Percentiles rank a stretch among this genome's conserved stretches.
Evolutionary conservation across 2,888 invertebrate species (phyloP).

Genomic region (Meteorus cinctellus): DNA sequence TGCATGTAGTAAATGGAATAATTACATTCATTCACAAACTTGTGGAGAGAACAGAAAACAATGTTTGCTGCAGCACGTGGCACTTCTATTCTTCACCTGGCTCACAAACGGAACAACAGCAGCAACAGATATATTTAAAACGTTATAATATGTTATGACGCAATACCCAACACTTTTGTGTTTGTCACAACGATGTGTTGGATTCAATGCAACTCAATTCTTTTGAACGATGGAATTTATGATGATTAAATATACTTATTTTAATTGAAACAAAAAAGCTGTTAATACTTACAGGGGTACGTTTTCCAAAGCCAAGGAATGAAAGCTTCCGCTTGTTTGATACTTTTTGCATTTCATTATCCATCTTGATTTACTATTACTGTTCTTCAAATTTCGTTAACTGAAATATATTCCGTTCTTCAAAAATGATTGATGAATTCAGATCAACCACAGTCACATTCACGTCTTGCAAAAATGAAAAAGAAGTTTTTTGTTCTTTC

Average conservation of each 20-base stretch:
- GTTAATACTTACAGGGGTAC: slow-evolving; percentile 73
- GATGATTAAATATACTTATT: background rate
- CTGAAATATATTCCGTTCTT: background rate
- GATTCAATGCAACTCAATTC: background rate
- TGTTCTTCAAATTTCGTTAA: background rate
- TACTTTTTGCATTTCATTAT: slow-evolving; percentile 28
- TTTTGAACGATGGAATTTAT: background rate
- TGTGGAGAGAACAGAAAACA: background rate
- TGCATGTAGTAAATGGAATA: background rate
- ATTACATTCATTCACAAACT: background rate
- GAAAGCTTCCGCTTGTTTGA: slow-evolving; percentile 79
- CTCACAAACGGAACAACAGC: background rate
- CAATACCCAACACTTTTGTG: background rate
- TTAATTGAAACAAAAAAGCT: background rate
- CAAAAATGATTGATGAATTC: slow-evolving; percentile 13
- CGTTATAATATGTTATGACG: background rate
- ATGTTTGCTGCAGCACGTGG: background rate
- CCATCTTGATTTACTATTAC: slow-evolving; percentile 10
- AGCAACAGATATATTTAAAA: background rate
- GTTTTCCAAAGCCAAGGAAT: slow-evolving; percentile 82
- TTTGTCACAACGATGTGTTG: background rate
- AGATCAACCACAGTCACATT: slow-evolving; percentile 20
- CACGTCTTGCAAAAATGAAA: slow-evolving; percentile 33
- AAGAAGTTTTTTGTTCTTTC: background rate
- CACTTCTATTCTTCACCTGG: background rate